phyloP scores from a whole-genome alignment of 2,797 vertebrate species.

The Sus cebifrons region DNA sequence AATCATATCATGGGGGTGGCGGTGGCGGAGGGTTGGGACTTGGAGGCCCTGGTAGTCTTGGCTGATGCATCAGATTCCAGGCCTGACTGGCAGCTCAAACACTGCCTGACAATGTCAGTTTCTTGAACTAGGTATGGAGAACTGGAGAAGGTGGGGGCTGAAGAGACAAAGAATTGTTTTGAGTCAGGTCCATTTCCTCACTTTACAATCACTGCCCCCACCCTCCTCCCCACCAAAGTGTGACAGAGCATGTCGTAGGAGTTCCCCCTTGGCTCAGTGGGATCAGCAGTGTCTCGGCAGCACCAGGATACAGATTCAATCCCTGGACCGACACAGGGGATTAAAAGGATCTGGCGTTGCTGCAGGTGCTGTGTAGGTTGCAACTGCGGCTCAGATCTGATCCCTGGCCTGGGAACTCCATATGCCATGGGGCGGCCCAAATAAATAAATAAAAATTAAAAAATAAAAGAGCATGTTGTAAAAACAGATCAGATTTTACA shows the following conservation, averaged over 20 bases:
- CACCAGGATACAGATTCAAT: too few species aligned
- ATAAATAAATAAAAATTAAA: too few species aligned
- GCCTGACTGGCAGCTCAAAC: not conserved
- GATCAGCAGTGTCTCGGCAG: too few species aligned
- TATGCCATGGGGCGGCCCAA: too few species aligned
- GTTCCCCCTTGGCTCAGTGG: too few species aligned
- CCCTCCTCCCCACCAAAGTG: not conserved
- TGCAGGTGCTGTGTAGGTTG: too few species aligned
- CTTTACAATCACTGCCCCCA: slow-evolving; percentile 4
- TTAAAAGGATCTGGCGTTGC: too few species aligned
- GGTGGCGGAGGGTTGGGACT: not conserved
- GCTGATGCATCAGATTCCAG: not conserved
- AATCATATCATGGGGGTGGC: not conserved
- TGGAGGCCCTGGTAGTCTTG: not conserved
- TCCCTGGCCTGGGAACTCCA: too few species aligned
- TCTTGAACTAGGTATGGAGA: not conserved
- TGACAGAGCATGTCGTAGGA: not conserved
- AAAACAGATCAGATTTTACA: not conserved
- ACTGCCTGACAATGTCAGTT: not conserved
- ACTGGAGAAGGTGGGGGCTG: not conserved
- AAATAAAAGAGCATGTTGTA: not conserved
- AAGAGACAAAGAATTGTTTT: slow-evolving; percentile 6
- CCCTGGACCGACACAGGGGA: too few species aligned
- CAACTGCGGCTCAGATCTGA: too few species aligned
- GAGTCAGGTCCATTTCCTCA: not conserved